Percentiles rank a stretch among this genome's conserved stretches.
Evolutionary conservation across 2,888 invertebrate genomes (phyloP).

Genomic region (Tricholauxania praeusta): DNA sequence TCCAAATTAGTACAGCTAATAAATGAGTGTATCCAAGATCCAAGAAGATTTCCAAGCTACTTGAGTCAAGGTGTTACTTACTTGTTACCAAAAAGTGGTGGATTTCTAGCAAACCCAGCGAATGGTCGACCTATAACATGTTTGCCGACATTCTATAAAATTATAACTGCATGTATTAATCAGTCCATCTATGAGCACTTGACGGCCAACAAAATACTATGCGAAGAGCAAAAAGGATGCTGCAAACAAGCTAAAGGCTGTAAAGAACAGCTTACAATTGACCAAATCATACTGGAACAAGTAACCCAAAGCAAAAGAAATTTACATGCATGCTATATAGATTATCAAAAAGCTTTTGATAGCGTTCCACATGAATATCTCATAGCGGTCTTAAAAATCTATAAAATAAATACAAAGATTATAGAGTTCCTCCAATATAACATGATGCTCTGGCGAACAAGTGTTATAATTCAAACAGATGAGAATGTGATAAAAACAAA

Average conservation of each 20-base stretch:
- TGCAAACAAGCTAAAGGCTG: neutral
- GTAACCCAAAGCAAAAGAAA: too few relatives aligned
- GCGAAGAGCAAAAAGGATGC: neutral
- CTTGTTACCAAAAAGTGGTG: slow-evolving; percentile 8
- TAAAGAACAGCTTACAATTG: neutral
- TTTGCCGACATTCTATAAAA: slow-evolving; percentile 29
- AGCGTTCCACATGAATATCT: too few relatives aligned
- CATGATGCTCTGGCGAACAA: too few relatives aligned
- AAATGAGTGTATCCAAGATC: neutral
- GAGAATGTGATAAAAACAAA: too few relatives aligned
- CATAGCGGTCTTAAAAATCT: too few relatives aligned
- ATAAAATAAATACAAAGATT: too few relatives aligned
- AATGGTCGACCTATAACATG: slow-evolving; percentile 33
- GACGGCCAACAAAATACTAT: slow-evolving; percentile 3
- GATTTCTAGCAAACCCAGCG: neutral
- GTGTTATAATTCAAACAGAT: too few relatives aligned
- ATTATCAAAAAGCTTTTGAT: too few relatives aligned
- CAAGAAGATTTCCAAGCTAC: neutral
- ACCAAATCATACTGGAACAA: neutral
- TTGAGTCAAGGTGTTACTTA: neutral
- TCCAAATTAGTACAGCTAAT: neutral
- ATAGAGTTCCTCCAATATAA: too few relatives aligned
- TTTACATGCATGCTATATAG: too few relatives aligned
- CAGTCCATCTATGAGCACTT: slow-evolving; percentile 18
- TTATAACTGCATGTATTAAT: slow-evolving; percentile 30